Base-by-base conservation (phyloP, 2,797 vertebrate species). In the Hozukius guyotensis region DNA sequence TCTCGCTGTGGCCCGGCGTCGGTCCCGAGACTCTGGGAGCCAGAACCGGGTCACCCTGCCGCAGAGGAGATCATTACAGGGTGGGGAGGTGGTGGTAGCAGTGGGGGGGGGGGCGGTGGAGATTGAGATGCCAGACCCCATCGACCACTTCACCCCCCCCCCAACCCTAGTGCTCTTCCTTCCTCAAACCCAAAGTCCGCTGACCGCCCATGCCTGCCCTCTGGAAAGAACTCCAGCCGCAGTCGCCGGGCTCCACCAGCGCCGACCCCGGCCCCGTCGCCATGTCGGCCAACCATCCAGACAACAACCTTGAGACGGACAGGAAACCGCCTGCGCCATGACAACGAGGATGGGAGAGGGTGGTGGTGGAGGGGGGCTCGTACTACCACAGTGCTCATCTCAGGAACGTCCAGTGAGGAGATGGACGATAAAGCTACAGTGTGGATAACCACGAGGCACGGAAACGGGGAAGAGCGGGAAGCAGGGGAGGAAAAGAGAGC, bases 1-100 rank as follows among this genome's bases (percentile, higher is more conserved):
- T 93, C 93, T 95, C 72, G 77, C 89, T 95, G 93, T 84, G 90
- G 94, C 91, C 92, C 88, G 18, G 71, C 81, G 56, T 92, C 65
- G 60, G 82, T 85, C 85, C 80, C 77, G 85, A 91, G 81, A 83
- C 81, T 81, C 77, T 72, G 64, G 85, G 87, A 95, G 93, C 87
- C 89, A 94, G 93, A 93, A 89, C 87, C 88, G 86, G 95, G 94
- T 95, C 95, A 95, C 81, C 63, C 88, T 86, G 90, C 95, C 94
- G 70, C 95, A 96, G 88, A 86, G 91, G 87, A 86, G 91, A 92
- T 94, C 90, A 94, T 96, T 96, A 95, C 81, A 87, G 83, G 89
- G 80, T 75, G 80, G 78, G 61, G 82, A 69, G 81, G 70, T 80
- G 65, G 78, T 82, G 71, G 82, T 88, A 77, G 81, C 52, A 62